phyloP scores from a whole-genome alignment of 2,888 invertebrate species.

The Athalia circularis region DNA sequence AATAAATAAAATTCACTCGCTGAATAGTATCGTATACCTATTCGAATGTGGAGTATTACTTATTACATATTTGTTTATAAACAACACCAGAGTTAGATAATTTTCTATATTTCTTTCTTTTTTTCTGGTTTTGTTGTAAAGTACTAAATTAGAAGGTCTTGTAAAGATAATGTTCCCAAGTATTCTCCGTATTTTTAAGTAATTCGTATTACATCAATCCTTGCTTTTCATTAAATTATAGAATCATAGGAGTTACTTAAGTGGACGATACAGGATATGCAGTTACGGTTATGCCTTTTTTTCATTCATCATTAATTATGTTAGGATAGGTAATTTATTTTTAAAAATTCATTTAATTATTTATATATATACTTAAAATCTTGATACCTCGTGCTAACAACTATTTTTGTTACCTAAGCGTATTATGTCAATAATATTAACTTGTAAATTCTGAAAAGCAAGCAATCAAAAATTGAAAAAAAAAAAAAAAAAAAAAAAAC shows the following conservation, averaged over 20 bases:
- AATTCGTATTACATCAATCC: constrained; percentile 28
- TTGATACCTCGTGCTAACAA: constrained; percentile 25
- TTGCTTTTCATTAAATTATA: constrained; percentile 30
- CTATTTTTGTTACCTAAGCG: constrained; percentile 27
- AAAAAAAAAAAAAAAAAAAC: background rate
- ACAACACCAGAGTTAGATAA: constrained; percentile 23
- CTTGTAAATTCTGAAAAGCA: constrained; percentile 38
- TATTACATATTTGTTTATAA: constrained; percentile 23
- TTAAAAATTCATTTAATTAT: constrained; percentile 11
- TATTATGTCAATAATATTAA: constrained; percentile 32
- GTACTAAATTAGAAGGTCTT: constrained; percentile 38
- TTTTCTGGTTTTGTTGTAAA: background rate
- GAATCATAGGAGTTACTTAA: constrained; percentile 30
- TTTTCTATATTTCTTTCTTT: background rate
- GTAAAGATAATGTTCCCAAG: constrained; percentile 41
- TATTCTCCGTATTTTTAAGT: constrained; percentile 25
- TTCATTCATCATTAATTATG: background rate
- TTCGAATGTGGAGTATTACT: constrained; percentile 36
- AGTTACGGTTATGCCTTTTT: constrained; percentile 11
- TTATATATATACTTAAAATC: constrained; percentile 20
- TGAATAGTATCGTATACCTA: constrained; percentile 57
- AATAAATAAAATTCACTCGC: constrained; percentile 54
- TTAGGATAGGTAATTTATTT: constrained; percentile 4
- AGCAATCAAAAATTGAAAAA: constrained; percentile 16
- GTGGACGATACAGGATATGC: constrained; percentile 42